Conservation (phyloP, 2,797 vertebrate species). For the Uromys caudimaculatus region DNA sequence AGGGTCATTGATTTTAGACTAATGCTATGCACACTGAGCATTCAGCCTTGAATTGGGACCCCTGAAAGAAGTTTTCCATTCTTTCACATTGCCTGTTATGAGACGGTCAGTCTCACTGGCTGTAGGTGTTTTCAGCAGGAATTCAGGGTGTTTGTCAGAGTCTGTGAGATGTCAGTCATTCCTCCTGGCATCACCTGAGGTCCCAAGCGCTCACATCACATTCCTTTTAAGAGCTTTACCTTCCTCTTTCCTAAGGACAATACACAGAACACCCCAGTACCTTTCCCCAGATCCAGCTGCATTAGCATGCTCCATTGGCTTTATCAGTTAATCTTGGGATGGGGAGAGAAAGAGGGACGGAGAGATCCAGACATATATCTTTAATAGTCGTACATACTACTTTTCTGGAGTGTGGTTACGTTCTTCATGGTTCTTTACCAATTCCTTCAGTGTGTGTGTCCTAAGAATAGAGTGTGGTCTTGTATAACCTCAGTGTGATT, state of each 20-base stretch:
- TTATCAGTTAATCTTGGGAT: background rate
- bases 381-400: background rate
- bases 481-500: conserved; percentile 30
- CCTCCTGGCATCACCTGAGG: background rate
- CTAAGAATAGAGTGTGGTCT: conserved; percentile 38
- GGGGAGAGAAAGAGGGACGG: background rate
- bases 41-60: conserved; percentile 35
- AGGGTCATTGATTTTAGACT: conserved; percentile 37
- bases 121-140: background rate
- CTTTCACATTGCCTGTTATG: background rate
- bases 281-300: background rate
- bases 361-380: background rate
- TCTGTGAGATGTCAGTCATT: conserved; percentile 8
- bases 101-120: background rate
- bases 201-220: background rate
- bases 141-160: background rate
- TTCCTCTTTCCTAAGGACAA: conserved; percentile 23
- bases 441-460: background rate
- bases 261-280: background rate
- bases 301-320: background rate
- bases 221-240: conserved; percentile 17
- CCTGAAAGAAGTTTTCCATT: background rate
- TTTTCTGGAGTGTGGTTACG: conserved; percentile 37
- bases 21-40: background rate
- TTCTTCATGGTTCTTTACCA: conserved; percentile 49